These are phyloP conservation scores for Panthera uncia DNA, from an alignment of 2,113 vertebrate species.

Conservation along the genomic window DNA sequence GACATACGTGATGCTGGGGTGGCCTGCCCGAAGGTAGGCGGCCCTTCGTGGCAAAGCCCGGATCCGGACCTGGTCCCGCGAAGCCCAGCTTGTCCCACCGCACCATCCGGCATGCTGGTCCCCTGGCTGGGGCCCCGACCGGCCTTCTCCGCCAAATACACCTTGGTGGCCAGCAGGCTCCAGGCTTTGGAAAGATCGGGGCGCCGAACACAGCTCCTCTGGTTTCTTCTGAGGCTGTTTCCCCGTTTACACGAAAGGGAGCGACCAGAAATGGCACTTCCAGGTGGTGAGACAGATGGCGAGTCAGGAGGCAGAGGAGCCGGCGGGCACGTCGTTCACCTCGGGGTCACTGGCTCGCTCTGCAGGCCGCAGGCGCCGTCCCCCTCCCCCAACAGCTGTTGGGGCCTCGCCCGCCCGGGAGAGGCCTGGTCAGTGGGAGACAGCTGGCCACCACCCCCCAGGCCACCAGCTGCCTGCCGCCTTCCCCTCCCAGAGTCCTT, in stretches of 20 bases:
- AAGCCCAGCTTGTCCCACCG: rapidly evolving
- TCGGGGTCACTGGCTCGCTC: conserved; percentile 47
- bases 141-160: neutral
- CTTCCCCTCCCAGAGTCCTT: neutral
- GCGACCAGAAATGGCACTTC: neutral
- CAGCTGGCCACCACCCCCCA: conserved; percentile 46
- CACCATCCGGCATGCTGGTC: rapidly evolving
- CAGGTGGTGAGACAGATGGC: conserved; percentile 74
- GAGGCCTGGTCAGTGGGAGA: conserved; percentile 56
- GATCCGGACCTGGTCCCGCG: neutral
- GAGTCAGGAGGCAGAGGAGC: neutral
- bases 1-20: neutral
- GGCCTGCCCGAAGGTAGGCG: neutral
- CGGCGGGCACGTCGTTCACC: conserved; percentile 40
- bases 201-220: rapidly evolving
- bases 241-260: neutral
- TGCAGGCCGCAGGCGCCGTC: neutral
- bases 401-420: neutral
- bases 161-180: neutral
- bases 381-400: conserved; percentile 60
- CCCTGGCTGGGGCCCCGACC: rapidly evolving
- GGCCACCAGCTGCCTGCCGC: conserved; percentile 9
- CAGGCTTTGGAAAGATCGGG: neutral
- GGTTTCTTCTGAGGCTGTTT: neutral
- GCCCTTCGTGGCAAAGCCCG: neutral